Evolutionary conservation across 1,140 invertebrate species (phyloP).

Genomic region (Danaus melanippus): DNA sequence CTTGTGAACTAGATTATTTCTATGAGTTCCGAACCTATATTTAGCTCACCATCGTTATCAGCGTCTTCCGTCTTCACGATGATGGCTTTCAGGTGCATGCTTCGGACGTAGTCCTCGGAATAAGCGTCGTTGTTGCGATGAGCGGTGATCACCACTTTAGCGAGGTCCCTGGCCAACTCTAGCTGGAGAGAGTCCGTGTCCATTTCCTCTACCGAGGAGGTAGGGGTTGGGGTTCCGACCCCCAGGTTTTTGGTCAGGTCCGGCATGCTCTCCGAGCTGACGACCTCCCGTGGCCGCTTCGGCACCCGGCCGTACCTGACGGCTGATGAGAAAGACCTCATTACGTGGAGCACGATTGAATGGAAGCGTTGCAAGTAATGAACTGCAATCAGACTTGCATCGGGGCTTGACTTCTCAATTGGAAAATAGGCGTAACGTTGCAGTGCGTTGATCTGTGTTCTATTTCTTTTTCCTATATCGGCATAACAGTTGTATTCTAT

Average conservation of each 20-base stretch:
- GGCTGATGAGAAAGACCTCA: constrained; percentile 74
- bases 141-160: constrained; percentile 90
- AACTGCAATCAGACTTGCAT: constrained; percentile 28
- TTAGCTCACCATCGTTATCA: constrained; percentile 45
- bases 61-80: constrained; percentile 40
- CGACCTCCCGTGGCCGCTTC: constrained; percentile 86
- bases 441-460: constrained; percentile 32
- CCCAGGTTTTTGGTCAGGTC: constrained; percentile 33
- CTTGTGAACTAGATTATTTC: too few relatives aligned
- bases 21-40: too few relatives aligned
- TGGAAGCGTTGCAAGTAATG: constrained; percentile 18
- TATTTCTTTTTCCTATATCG: constrained; percentile 22
- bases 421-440: constrained; percentile 29
- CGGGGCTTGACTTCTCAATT: constrained; percentile 31
- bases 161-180: constrained; percentile 85
- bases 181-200: constrained; percentile 45
- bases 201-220: constrained; percentile 38
- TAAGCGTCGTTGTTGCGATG: constrained; percentile 92
- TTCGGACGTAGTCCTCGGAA: constrained; percentile 88
- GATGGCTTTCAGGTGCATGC: constrained; percentile 73
- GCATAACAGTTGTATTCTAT: too few relatives aligned
- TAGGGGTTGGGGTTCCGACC: constrained; percentile 17
- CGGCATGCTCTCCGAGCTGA: constrained; percentile 35
- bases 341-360: constrained; percentile 22
- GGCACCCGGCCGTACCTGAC: constrained; percentile 96